phyloP scores from a whole-genome alignment of 2,113 vertebrate genomes.

The Phyllopteryx taeniolatus region DNA sequence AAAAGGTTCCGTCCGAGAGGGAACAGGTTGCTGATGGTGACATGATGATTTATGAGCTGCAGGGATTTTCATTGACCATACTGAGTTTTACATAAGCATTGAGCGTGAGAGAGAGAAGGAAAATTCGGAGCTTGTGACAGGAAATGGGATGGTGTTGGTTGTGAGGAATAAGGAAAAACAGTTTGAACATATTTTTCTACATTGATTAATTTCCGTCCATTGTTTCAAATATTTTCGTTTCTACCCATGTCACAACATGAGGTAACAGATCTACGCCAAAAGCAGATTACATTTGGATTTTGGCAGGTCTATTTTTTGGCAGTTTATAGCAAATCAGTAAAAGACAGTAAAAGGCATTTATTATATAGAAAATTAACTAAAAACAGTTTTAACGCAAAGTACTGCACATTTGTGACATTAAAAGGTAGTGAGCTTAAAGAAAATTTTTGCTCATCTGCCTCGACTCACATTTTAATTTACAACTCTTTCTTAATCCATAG shows the following conservation, averaged over 20 bases:
- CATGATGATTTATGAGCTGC: conserved; percentile 73
- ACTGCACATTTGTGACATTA: too few relatives aligned
- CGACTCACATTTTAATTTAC: too few relatives aligned
- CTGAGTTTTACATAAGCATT: conserved; percentile 60
- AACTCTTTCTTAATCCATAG: too few relatives aligned
- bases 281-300: not conserved
- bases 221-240: not conserved
- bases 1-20: conserved; percentile 44
- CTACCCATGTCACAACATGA: not conserved
- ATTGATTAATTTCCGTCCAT: not conserved
- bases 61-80: conserved; percentile 70
- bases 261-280: not conserved
- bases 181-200: not conserved
- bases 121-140: conserved; percentile 17
- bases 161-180: conserved; percentile 20
- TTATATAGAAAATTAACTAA: too few relatives aligned
- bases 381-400: too few relatives aligned
- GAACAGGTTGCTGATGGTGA: conserved; percentile 62
- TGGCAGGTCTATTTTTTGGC: not conserved
- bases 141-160: not conserved
- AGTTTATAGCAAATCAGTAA: not conserved
- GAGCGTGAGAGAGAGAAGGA: conserved; percentile 23
- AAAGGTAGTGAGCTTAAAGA: too few relatives aligned
- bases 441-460: too few relatives aligned
- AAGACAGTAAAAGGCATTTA: not conserved